These are phyloP conservation scores for Pangasius krempfi DNA, from an alignment of 2,797 vertebrate genomes.

Conservation along the genomic window DNA sequence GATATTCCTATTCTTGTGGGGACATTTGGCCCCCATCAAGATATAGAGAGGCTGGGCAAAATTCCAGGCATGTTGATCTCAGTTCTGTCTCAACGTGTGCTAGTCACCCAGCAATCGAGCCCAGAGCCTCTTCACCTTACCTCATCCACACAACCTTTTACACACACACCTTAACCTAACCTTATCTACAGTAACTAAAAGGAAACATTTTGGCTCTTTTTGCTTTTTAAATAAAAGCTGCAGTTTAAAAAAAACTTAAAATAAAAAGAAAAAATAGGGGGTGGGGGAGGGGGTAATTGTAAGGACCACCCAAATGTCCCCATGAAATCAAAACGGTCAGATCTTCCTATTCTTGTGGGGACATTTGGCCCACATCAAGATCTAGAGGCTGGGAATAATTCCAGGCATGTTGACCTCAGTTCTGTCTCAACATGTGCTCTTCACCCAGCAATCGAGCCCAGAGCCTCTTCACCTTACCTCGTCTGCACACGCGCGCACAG, in stretches of 20 bases:
- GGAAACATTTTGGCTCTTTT: background rate
- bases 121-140: conserved; percentile 42
- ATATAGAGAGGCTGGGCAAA: conserved; percentile 23
- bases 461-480: conserved; percentile 42
- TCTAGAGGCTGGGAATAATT: conserved; percentile 57
- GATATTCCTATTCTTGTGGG: background rate
- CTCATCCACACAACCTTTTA: conserved; percentile 6
- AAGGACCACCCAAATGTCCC: background rate
- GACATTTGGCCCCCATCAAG: conserved; percentile 15
- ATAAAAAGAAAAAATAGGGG: no score
- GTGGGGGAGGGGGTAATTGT: background rate
- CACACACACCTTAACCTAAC: background rate
- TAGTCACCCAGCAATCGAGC: conserved; percentile 59
- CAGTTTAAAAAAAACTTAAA: background rate
- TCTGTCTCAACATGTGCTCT: conserved; percentile 66
- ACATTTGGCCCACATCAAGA: conserved; percentile 12
- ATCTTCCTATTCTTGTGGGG: conserved; percentile 2
- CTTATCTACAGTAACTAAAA: background rate
- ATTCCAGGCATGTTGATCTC: conserved; percentile 62
- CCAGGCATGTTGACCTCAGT: conserved; percentile 55
- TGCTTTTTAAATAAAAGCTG: background rate
- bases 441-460: conserved; percentile 58
- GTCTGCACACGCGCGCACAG: background rate
- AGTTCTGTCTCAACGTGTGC: conserved; percentile 67
- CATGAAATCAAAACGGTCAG: background rate